Evolutionary conservation across 1,140 invertebrate species (phyloP).

Genomic region (Teleogryllus occipitalis): DNA sequence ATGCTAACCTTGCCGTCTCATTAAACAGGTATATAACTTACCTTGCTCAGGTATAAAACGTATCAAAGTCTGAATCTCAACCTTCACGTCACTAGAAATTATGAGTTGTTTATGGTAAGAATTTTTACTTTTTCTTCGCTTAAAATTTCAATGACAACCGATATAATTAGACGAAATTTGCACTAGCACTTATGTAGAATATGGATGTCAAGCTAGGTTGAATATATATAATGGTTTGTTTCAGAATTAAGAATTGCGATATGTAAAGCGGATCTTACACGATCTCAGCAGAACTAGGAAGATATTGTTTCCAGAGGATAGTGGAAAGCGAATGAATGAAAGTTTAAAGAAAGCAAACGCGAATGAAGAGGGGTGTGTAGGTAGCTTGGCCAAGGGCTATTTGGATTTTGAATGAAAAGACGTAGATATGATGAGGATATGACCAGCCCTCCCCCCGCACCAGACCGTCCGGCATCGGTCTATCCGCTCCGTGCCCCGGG

Average conservation of each 20-base stretch:
- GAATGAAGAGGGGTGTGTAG: neutral
- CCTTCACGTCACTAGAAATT: neutral
- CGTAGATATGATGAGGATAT: neutral
- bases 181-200: neutral
- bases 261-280: too few relatives aligned
- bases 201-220: neutral
- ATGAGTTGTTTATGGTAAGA: neutral
- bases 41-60: neutral
- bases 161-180: neutral
- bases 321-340: neutral
- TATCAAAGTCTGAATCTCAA: neutral
- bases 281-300: too few relatives aligned
- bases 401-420: neutral
- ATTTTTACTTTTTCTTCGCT: neutral
- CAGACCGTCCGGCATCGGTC: neutral
- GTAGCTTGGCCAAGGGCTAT: too few relatives aligned
- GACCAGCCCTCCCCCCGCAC: neutral
- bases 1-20: neutral
- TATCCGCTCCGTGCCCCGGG: neutral
- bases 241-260: too few relatives aligned
- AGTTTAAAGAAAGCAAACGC: neutral
- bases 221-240: neutral
- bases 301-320: too few relatives aligned
- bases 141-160: neutral
- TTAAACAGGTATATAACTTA: slow-evolving; percentile 2